Evolutionary conservation across 2,113 vertebrate genomes (phyloP).

Genomic region (Gambusia holbrooki): DNA sequence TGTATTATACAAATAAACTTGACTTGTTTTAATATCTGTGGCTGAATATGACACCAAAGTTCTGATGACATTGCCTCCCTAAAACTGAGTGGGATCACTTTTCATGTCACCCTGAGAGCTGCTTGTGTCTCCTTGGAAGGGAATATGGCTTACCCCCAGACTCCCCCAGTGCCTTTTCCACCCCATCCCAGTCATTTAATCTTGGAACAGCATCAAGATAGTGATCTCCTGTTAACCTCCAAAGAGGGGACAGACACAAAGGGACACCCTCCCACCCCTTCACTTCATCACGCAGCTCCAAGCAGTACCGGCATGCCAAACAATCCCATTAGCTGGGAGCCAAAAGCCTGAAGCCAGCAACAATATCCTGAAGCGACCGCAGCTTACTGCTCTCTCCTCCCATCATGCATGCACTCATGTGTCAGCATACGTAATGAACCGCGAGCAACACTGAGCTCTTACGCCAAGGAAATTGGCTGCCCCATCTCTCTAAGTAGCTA

Average conservation of each 20-base stretch:
- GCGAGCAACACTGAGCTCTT: constrained; percentile 63
- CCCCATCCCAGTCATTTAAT: constrained; percentile 73
- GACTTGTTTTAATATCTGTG: constrained; percentile 1
- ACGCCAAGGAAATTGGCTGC: constrained; percentile 59
- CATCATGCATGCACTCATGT: constrained; percentile 60
- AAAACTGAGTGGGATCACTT: constrained; percentile 40
- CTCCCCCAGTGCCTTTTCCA: constrained; percentile 49
- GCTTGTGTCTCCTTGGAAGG: constrained; percentile 55
- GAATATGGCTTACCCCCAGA: constrained; percentile 36
- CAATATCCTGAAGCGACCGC: constrained; percentile 53
- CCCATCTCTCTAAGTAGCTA: constrained; percentile 64
- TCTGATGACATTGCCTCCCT: constrained; percentile 31
- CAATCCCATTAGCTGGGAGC: constrained; percentile 71
- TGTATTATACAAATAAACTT: too few species aligned
- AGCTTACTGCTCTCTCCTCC: constrained; percentile 39
- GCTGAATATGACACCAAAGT: constrained; percentile 37
- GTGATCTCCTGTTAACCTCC: constrained; percentile 73
- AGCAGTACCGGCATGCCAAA: constrained; percentile 67
- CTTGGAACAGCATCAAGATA: constrained; percentile 75
- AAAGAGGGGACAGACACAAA: constrained; percentile 62
- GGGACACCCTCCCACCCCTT: constrained; percentile 39
- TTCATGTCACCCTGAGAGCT: constrained; percentile 39
- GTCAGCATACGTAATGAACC: constrained; percentile 72
- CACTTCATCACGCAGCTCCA: constrained; percentile 74
- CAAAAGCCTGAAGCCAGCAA: constrained; percentile 40